Evolutionary conservation across 2,888 invertebrate genomes (phyloP).

Genomic region (Amorpha juglandis): DNA sequence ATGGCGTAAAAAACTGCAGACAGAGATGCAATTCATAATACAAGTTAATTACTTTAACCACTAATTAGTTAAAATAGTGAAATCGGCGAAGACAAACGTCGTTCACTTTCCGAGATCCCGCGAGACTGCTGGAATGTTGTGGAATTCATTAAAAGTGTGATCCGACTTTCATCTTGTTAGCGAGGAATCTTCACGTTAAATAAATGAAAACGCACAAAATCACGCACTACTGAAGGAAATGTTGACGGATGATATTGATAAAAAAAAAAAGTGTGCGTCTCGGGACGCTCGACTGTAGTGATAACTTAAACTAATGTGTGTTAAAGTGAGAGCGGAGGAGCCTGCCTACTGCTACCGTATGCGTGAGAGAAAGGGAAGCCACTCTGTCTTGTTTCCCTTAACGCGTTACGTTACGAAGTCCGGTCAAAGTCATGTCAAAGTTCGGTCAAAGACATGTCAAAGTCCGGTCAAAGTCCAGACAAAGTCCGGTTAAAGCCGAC

Average conservation of each 20-base stretch:
- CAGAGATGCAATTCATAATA: neutral
- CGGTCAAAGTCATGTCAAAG: too few relatives aligned
- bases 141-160: conserved; percentile 69
- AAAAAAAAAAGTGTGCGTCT: too few relatives aligned
- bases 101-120: conserved; percentile 52
- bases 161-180: conserved; percentile 79
- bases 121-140: conserved; percentile 56
- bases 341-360: too few relatives aligned
- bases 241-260: neutral
- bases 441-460: too few relatives aligned
- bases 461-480: too few relatives aligned
- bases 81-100: conserved; percentile 44
- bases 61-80: conserved; percentile 44
- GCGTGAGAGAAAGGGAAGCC: too few relatives aligned
- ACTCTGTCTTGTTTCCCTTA: too few relatives aligned
- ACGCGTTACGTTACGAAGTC: too few relatives aligned
- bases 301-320: too few relatives aligned
- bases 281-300: too few relatives aligned
- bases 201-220: conserved; percentile 74
- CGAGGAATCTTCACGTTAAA: conserved; percentile 60
- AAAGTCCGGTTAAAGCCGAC: too few relatives aligned
- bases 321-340: too few relatives aligned
- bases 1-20: neutral
- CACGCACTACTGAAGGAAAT: conserved; percentile 40
- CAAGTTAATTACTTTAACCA: conserved; percentile 19